Evolutionary conservation across 1,140 invertebrate genomes (phyloP).

Genomic region (Sinella curviseta): DNA sequence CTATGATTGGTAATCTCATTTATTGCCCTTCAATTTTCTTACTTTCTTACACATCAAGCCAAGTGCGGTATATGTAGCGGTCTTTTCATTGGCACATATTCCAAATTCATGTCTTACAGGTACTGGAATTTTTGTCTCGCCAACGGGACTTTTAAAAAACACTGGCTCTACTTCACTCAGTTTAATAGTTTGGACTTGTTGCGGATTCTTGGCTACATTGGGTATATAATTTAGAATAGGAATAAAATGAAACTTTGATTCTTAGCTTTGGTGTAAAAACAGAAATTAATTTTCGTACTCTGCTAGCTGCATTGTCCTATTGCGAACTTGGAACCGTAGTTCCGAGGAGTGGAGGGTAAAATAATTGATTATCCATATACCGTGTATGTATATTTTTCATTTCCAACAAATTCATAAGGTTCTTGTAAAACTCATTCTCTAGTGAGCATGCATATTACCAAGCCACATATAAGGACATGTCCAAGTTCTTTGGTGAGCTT

Average conservation of each 20-base stretch:
- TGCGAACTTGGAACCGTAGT: conserved; percentile 80
- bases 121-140: conserved; percentile 90
- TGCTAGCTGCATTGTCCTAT: conserved; percentile 73
- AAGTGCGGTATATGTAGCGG: neutral
- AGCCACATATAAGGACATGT: conserved; percentile 68
- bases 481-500: conserved; percentile 69
- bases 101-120: conserved; percentile 60
- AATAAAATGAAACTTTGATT: conserved; percentile 42
- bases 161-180: conserved; percentile 81
- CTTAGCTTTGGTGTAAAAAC: too few species aligned
- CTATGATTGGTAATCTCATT: conserved; percentile 45
- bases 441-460: conserved; percentile 79
- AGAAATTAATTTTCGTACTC: too few species aligned
- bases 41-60: too few species aligned
- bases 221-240: too few species aligned
- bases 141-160: conserved; percentile 73
- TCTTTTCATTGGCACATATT: neutral
- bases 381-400: too few species aligned
- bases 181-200: conserved; percentile 77
- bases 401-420: too few species aligned
- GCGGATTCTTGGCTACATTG: conserved; percentile 77
- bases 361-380: too few species aligned
- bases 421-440: too few species aligned
- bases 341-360: conserved; percentile 76
- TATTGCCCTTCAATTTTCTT: too few species aligned